Evolutionary conservation across 2,888 invertebrate species (phyloP), one percentile per base, ranked within the genome.

Genomic region (Dicroscelio sp.): DNA sequence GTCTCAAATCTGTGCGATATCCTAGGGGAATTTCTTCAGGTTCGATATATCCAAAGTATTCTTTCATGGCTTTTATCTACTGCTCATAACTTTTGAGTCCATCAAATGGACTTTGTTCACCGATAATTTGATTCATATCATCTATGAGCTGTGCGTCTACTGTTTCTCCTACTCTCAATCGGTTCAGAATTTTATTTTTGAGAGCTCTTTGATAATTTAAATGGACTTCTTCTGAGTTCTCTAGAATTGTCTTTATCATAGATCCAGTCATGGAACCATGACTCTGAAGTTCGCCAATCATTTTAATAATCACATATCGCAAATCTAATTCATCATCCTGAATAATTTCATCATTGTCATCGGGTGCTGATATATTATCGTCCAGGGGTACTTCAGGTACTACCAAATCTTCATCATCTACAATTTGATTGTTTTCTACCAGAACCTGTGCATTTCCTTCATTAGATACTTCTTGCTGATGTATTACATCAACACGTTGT

Each of bases 11-110:
- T 2, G 71, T 33, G 52, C 93, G 88, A 82, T 78, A 63, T 17
- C 85, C 91, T 10, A 90, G 55, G 25, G 79, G 84, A 25, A 88
- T 89, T 82, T 89, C 89, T 20, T 31, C n/a, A 4, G 90, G 82
- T 33, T 90, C 85, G 17, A 92, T 86, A 35, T 91, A 91, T 0
- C 71, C 33, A 67, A 43, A 88, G 48, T 75, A 6, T n/a, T 67
- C 52, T 65, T 31, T 76, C 12, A 93, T 31, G 48, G 84, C 85
- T 52, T 90, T 60, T 27, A 91, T 93, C 82, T 91, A 91, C 33
- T 91, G 55, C 25, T 76, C 60, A 1, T 86, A 33, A 20, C 79
- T 75, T 43, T 67, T 90, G n/a, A 93, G 76, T 63, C 60, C 67
- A 31, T 83, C 73, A 23, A 90, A 91, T 33, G 87, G 89, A 90